phyloP scores from a whole-genome alignment of 2,113 vertebrate genomes.

The Ceyx melanurus region DNA sequence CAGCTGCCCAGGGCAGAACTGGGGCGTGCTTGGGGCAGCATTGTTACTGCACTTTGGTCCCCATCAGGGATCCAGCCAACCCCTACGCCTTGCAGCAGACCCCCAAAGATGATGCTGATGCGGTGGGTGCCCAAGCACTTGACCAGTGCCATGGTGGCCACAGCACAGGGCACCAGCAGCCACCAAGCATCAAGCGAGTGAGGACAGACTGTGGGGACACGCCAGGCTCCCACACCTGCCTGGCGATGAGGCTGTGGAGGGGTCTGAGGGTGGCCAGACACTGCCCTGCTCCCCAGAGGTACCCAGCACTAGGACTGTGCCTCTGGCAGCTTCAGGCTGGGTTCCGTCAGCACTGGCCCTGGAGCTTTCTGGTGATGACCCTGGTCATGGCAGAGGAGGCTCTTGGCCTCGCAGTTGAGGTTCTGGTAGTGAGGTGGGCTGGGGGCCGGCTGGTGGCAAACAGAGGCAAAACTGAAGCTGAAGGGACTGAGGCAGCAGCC shows the following conservation, averaged over 20 bases:
- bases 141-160: accelerated
- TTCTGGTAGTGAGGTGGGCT: slow-evolving; percentile 83
- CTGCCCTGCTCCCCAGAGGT: neutral
- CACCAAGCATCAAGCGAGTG: accelerated
- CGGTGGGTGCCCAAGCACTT: neutral
- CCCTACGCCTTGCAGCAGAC: neutral
- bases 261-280: neutral
- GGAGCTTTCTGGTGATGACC: slow-evolving; percentile 55
- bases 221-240: neutral
- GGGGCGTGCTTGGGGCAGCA: neutral
- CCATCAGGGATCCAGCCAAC: neutral
- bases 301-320: slow-evolving; percentile 79
- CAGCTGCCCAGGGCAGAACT: neutral
- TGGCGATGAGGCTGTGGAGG: neutral
- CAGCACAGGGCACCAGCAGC: neutral
- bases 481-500: slow-evolving; percentile 85
- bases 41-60: slow-evolving; percentile 49
- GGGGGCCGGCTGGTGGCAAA: slow-evolving; percentile 82
- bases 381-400: slow-evolving; percentile 77
- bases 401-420: slow-evolving; percentile 83
- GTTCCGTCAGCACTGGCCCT: slow-evolving; percentile 55
- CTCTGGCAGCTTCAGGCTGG: slow-evolving; percentile 85
- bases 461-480: slow-evolving; percentile 83
- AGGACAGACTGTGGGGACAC: neutral
- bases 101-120: neutral